Percentiles rank a stretch among this genome's conserved stretches.
Conservation (phyloP, 2,113 vertebrate species). For the Raja brachyura region DNA sequence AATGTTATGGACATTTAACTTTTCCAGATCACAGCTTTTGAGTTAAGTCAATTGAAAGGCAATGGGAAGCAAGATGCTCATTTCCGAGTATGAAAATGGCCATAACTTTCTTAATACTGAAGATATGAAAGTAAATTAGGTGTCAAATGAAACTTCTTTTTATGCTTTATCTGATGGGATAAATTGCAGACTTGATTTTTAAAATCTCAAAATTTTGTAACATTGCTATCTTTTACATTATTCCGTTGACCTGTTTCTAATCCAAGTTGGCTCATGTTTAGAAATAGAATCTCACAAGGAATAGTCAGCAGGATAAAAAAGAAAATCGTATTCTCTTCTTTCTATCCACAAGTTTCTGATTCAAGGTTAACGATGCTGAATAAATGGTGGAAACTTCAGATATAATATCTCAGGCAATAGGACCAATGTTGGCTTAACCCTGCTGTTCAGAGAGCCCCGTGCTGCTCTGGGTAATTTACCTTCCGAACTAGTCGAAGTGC, state of each 20-base stretch:
- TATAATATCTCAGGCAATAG: not conserved
- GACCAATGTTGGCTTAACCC: not conserved
- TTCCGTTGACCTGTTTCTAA: not conserved
- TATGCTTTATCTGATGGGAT: too few species aligned
- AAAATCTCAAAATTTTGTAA: too few species aligned
- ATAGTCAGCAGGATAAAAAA: not conserved
- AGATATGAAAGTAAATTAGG: too few species aligned
- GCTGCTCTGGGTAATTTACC: slow-evolving; percentile 54
- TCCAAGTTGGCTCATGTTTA: not conserved
- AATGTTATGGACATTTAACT: too few species aligned
- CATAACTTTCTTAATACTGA: too few species aligned
- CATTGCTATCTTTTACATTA: not conserved
- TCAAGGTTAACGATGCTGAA: too few species aligned
- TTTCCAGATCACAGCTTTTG: too few species aligned
- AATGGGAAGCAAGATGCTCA: too few species aligned
- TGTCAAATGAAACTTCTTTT: too few species aligned
- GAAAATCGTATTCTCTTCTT: not conserved
- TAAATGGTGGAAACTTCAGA: not conserved
- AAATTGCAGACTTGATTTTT: too few species aligned
- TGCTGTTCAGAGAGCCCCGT: not conserved
- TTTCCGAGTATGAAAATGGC: too few species aligned
- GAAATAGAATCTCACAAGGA: not conserved
- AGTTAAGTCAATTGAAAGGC: too few species aligned
- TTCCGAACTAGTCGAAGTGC: slow-evolving; percentile 94
- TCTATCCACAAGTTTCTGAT: not conserved